A percentile compares a stretch with the other conserved stretches of the same genome.
These are phyloP conservation scores for Cenopis cana DNA, from an alignment of 2,888 invertebrate species.

Conservation along the genomic window DNA sequence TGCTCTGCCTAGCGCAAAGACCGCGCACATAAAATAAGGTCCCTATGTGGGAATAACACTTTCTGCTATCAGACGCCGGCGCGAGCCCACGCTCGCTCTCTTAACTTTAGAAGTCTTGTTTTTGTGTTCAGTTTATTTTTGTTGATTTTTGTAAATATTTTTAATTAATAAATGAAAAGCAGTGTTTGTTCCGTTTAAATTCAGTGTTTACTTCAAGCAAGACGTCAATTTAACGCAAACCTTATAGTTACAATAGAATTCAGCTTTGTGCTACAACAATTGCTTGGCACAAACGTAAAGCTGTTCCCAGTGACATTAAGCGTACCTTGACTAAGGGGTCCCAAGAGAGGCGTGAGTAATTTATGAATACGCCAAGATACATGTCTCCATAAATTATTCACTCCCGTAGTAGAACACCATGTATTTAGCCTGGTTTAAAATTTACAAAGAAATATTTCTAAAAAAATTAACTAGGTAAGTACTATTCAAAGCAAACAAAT, in stretches of 20 bases:
- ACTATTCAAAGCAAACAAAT: constrained; percentile 14
- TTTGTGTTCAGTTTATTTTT: too few species aligned
- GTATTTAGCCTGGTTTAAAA: constrained; percentile 26
- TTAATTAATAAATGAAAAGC: too few species aligned
- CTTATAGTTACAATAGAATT: constrained; percentile 24
- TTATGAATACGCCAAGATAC: constrained; percentile 39
- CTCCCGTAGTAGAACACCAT: constrained; percentile 22
- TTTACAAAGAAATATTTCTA: constrained; percentile 17
- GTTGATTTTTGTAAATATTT: too few species aligned
- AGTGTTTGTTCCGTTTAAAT: too few species aligned
- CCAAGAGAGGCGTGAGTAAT: constrained; percentile 30
- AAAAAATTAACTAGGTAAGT: constrained; percentile 7
- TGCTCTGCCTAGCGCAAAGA: too few species aligned
- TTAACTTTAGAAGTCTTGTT: too few species aligned
- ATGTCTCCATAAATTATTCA: constrained; percentile 39
- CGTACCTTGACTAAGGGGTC: constrained; percentile 34
- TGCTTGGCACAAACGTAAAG: constrained; percentile 17
- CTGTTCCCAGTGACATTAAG: constrained; percentile 25
- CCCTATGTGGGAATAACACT: too few species aligned
- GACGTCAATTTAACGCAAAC: constrained; percentile 9
- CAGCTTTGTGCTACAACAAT: constrained; percentile 18
- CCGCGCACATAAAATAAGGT: too few species aligned
- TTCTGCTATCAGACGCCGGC: too few species aligned
- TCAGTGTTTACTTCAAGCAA: too few species aligned
- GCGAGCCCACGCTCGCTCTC: too few species aligned